Conservation (phyloP, 2,888 invertebrate genomes). For the Incurvaria masculella region DNA sequence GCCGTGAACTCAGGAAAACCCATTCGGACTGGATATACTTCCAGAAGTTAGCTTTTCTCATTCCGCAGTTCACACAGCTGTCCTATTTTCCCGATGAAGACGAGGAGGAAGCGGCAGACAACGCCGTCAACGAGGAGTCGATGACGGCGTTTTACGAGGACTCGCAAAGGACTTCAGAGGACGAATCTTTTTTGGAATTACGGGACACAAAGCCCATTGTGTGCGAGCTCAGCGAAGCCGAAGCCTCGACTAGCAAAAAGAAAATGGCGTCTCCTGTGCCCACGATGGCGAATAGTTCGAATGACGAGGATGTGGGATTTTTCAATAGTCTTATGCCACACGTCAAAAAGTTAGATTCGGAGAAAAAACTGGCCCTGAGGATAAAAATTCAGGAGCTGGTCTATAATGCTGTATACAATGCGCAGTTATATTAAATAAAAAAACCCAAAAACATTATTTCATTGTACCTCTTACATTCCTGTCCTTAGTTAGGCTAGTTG, state of each 20-base stretch:
- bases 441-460: too few species aligned
- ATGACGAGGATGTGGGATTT: slow-evolving; percentile 48
- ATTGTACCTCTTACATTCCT: too few species aligned
- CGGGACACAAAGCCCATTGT: background rate
- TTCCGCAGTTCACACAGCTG: slow-evolving; percentile 33
- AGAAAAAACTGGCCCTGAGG: slow-evolving; percentile 45
- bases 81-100: background rate
- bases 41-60: slow-evolving; percentile 40
- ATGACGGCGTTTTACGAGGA: background rate
- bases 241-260: background rate
- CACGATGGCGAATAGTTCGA: background rate
- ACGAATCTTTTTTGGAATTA: background rate
- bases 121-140: background rate
- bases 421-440: too few species aligned
- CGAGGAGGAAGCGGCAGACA: background rate
- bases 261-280: background rate
- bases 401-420: slow-evolving; percentile 48
- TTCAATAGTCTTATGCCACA: slow-evolving; percentile 47
- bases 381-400: slow-evolving; percentile 51
- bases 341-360: slow-evolving; percentile 43
- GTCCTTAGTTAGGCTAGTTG: too few species aligned
- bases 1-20: slow-evolving; percentile 43
- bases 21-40: slow-evolving; percentile 45
- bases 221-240: background rate
- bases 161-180: background rate